Conservation (phyloP, 2,113 vertebrate species). For the Silurus glanis region DNA sequence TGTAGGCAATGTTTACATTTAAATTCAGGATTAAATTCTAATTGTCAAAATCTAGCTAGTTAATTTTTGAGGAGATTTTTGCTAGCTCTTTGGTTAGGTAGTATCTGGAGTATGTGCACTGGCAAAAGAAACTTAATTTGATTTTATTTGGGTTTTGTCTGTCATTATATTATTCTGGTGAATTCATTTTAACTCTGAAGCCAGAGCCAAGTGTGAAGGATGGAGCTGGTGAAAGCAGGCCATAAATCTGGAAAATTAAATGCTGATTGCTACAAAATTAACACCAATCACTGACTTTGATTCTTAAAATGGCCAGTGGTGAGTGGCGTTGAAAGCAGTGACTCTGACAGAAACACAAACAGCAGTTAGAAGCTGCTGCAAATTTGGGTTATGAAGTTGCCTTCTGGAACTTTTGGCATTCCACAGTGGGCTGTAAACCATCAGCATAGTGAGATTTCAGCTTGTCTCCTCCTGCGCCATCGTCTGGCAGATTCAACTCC, state of each 20-base stretch:
- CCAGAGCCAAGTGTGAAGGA: background rate
- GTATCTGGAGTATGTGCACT: background rate
- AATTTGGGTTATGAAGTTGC: background rate
- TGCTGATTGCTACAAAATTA: conserved; percentile 15
- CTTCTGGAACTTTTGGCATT: conserved; percentile 18
- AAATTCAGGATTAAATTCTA: background rate
- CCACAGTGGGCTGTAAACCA: background rate
- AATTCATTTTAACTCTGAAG: background rate
- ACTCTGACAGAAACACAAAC: conserved; percentile 24
- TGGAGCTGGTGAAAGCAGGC: background rate
- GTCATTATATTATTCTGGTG: background rate
- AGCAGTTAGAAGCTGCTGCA: conserved; percentile 5
- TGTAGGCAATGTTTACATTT: background rate
- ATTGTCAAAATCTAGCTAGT: background rate
- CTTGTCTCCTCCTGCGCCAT: conserved; percentile 47
- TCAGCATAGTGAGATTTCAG: conserved; percentile 33
- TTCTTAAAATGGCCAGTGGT: background rate
- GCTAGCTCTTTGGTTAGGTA: background rate
- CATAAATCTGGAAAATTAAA: conserved; percentile 15
- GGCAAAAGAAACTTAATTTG: background rate
- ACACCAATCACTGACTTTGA: conserved; percentile 3
- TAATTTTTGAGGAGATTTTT: background rate
- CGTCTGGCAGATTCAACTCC: conserved; percentile 52
- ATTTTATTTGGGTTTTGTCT: background rate
- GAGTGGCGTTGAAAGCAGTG: conserved; percentile 11